Conservation (phyloP, 2,888 invertebrate species). For the Ecdyonurus torrentis region DNA sequence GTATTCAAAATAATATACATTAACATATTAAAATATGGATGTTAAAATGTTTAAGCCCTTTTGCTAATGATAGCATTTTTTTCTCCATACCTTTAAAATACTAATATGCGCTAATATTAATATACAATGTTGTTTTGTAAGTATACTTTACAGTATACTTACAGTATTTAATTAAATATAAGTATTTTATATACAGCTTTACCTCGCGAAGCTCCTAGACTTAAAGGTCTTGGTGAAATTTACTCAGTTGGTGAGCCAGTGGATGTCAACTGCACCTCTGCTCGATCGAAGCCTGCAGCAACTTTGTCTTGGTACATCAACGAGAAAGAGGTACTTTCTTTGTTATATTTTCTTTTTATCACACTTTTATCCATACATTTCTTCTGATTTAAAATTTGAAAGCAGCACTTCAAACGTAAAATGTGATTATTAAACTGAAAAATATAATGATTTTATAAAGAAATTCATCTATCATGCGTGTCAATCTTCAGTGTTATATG, state of each 20-base stretch:
- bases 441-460: neutral
- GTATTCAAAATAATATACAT: neutral
- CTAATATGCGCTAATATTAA: no score
- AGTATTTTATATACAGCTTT: neutral
- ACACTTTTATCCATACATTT: neutral
- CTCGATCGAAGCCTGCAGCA: neutral
- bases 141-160: no score
- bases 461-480: no score
- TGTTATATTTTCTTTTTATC: neutral
- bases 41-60: no score
- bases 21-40: no score
- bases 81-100: no score
- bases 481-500: no score
- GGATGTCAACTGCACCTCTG: neutral
- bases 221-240: neutral
- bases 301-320: neutral
- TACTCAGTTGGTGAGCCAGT: neutral
- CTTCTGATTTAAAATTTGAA: neutral
- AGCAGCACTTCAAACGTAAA: no score
- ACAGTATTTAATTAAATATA: no score
- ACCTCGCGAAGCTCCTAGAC: neutral
- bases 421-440: neutral
- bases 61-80: no score
- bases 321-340: neutral
- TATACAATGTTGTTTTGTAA: no score